Base-by-base conservation (phyloP, 2,113 vertebrate species). In the Zosterops pallidus region DNA sequence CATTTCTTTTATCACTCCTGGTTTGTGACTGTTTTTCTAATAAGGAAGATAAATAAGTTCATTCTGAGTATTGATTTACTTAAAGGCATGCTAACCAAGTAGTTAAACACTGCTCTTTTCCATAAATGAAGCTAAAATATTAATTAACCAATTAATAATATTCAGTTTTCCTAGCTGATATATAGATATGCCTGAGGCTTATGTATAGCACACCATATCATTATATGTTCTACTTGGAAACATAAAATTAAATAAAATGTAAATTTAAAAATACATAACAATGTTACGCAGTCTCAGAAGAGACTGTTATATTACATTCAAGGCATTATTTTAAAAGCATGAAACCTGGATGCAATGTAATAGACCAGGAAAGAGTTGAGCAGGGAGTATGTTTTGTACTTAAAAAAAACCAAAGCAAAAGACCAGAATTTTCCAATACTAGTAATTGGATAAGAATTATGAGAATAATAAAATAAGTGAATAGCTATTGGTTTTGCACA, bases 111-210 rank as follows among this genome's bases (percentile, higher is more conserved):
- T 29, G 81, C 71, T 92, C 79, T 93, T 94, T 95, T 94, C 74
- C 83, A 13, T 94, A 94, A 96, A 75, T 93, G 72, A 79, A 94
- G 89, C 22, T 94, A 96, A 96, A 96, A 96, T 96, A 96, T 95
- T 97, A 83, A 97, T 95, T 83, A 85, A 42, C 56, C 71, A 87
- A 95, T 94, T 95, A 97, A 92, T 96, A 97, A 80, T 91, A 63
- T 15, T 79, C 52, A n/a, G 17, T 80, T 95, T 93, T 89, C 71
- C 23, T 56, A 77, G 56, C 6, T 96, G 70, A 84, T 94, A 49
- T 52, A 67, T 72, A 88, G 70, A 33, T 71, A 37, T 60, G 79
- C 87, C 87, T 69, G 28, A 71, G 83, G 72, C 88, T 83, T 96
- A 85, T 8, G 5, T 91, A 56, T 44, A 55, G 53, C 79, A 76